Base-by-base conservation (phyloP, 2,888 invertebrate genomes). In the Clusia tigrina region DNA sequence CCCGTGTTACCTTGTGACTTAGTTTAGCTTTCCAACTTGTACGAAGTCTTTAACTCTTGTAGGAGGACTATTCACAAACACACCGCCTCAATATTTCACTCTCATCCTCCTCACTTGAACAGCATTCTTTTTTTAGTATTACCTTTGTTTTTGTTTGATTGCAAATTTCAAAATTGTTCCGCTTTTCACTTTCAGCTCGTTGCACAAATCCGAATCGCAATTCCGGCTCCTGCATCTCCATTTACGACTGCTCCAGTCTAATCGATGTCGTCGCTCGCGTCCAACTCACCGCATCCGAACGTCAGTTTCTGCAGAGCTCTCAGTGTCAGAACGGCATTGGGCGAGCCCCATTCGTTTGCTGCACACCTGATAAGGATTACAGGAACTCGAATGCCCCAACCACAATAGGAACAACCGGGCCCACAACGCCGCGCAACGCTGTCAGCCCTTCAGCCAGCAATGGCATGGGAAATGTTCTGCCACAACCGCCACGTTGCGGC, bases 121-220 rank as follows among this genome's bases (percentile, higher is more conserved):
- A n/a, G n/a, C n/a, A n/a, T n/a, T n/a, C n/a, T n/a, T n/a, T n/a
- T n/a, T n/a, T n/a, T n/a, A n/a, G n/a, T n/a, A n/a, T n/a, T n/a
- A n/a, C n/a, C n/a, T n/a, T n/a, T n/a, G n/a, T n/a, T 53, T 22
- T 10, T 23, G 23, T 23, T 53, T 53, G 23, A 22, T 15, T 22
- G 23, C 6, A 9, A 12, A 53, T 22, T 22, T 2, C 55, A 66
- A 12, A 67, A 69, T 17, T 66, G n/a, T n/a, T n/a, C n/a, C n/a
- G n/a, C n/a, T 51, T 52, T 1, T 57, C 20, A 1, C 17, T 42
- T 57, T 22, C 38, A 82, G 82, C 54, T 60, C 66, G 91, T 89
- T 76, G 91, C 88, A 57, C 10, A 2, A 83, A 81, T 71, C 83
- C 83, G 3, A 82, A 82, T 57, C 66, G 69, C n/a, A 71, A 71